Evolutionary conservation across 2,797 vertebrate species (phyloP).

Genomic region (Rhabdophis nuchalis): DNA sequence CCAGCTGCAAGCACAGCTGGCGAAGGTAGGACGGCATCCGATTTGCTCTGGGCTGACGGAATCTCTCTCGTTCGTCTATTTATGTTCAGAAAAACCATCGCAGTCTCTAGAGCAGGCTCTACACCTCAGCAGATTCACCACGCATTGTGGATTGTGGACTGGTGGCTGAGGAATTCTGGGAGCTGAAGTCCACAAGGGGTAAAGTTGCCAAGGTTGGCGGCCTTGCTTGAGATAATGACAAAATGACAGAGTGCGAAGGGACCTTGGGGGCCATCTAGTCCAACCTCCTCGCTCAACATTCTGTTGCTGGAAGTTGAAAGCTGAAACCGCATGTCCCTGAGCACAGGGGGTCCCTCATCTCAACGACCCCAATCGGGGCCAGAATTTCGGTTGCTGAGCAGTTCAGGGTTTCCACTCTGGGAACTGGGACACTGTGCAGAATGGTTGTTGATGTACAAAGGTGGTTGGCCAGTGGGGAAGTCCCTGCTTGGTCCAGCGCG

Average conservation of each 20-base stretch:
- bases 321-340: neutral
- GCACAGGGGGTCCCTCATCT: neutral
- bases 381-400: neutral
- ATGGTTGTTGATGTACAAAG: neutral
- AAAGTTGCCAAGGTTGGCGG: neutral
- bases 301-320: neutral
- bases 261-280: neutral
- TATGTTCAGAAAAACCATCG: neutral
- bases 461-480: neutral
- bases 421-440: no score
- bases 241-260: neutral
- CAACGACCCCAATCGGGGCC: neutral
- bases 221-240: neutral
- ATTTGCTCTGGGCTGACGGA: neutral
- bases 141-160: neutral
- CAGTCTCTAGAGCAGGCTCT: neutral
- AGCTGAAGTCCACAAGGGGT: neutral
- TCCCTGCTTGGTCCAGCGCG: neutral
- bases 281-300: neutral
- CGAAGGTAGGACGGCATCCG: slow-evolving; percentile 46
- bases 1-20: slow-evolving; percentile 65
- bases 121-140: neutral
- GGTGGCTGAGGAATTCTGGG: neutral
- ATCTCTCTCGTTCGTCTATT: neutral
- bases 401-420: neutral